Percentiles rank a stretch among this genome's conserved stretches.
Conservation (phyloP, 2,113 vertebrate species). For the Pterocles burchelli region DNA sequence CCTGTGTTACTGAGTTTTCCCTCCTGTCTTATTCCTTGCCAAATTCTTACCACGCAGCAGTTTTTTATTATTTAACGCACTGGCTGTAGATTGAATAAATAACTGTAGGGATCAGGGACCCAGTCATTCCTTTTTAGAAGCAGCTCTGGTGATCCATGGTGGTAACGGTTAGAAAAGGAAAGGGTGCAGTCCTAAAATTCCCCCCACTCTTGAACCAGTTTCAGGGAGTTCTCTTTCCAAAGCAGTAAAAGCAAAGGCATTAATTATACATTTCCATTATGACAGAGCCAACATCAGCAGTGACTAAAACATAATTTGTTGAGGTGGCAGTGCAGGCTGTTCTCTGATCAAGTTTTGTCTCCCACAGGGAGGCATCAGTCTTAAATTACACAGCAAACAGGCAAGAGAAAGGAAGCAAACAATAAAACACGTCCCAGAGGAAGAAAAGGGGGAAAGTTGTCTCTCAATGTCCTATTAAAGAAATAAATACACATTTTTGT, state of each 20-base stretch:
- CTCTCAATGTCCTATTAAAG: constrained; percentile 29
- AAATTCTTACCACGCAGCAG: constrained; percentile 12
- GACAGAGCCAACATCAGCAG: constrained; percentile 74
- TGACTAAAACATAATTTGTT: constrained; percentile 77
- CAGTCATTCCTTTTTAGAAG: neutral
- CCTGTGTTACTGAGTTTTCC: constrained; percentile 28
- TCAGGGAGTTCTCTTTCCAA: constrained; percentile 70
- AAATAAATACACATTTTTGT: constrained; percentile 42
- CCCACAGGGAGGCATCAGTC: constrained; percentile 76
- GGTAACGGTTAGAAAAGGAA: neutral
- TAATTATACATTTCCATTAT: constrained; percentile 80
- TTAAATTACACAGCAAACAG: constrained; percentile 78
- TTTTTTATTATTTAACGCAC: constrained; percentile 49
- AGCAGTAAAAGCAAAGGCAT: constrained; percentile 69
- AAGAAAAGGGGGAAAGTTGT: constrained; percentile 28
- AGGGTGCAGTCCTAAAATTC: constrained; percentile 35
- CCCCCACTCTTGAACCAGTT: constrained; percentile 46
- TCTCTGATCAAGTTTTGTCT: constrained; percentile 78
- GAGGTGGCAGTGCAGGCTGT: constrained; percentile 74
- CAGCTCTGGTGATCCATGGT: neutral
- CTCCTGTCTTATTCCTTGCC: constrained; percentile 14
- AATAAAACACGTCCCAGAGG: constrained; percentile 63
- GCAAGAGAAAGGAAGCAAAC: constrained; percentile 71
- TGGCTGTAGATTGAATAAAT: neutral
- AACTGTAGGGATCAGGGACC: constrained; percentile 22